Percentiles rank a stretch among this genome's conserved stretches.
These are phyloP conservation scores for Dasyurus viverrinus DNA, from an alignment of 2,113 vertebrate genomes.

Conservation along the genomic window DNA sequence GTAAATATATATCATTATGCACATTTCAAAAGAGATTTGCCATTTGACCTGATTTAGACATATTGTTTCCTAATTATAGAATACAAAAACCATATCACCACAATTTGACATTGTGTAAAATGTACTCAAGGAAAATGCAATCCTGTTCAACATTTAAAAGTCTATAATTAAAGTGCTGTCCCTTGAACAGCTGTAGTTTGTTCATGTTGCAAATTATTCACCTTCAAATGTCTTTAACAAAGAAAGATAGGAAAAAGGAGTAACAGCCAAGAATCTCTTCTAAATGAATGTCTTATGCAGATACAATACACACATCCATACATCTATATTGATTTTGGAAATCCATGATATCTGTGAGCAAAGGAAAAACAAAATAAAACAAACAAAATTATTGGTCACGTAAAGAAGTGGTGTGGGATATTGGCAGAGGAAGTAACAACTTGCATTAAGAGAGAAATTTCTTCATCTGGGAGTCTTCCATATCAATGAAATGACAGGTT, in stretches of 20 bases:
- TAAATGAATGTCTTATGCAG: slow-evolving; percentile 28
- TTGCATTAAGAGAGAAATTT: background rate
- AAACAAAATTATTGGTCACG: slow-evolving; percentile 12
- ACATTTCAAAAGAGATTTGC: slow-evolving; percentile 41
- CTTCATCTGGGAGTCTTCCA: too few species aligned
- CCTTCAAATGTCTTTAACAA: slow-evolving; percentile 47
- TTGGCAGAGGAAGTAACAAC: background rate
- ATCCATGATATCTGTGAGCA: slow-evolving; percentile 16
- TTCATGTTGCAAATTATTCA: slow-evolving; percentile 59
- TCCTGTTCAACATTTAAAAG: slow-evolving; percentile 54
- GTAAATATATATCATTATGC: slow-evolving; percentile 39
- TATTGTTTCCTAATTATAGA: slow-evolving; percentile 28
- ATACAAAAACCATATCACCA: slow-evolving; percentile 52
- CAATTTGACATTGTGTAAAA: slow-evolving; percentile 59
- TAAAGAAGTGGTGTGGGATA: background rate
- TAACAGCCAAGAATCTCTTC: slow-evolving; percentile 23
- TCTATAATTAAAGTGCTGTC: slow-evolving; percentile 55
- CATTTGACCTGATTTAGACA: slow-evolving; percentile 51
- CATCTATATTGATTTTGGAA: slow-evolving; percentile 44
- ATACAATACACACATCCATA: slow-evolving; percentile 12
- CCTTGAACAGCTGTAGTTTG: slow-evolving; percentile 54
- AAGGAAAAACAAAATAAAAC: background rate
- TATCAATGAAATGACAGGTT: background rate
- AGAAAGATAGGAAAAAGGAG: background rate
- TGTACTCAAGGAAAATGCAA: slow-evolving; percentile 20